These are phyloP conservation scores for Cheilosia grossa DNA, from an alignment of 2,888 invertebrate species.

Conservation along the genomic window DNA sequence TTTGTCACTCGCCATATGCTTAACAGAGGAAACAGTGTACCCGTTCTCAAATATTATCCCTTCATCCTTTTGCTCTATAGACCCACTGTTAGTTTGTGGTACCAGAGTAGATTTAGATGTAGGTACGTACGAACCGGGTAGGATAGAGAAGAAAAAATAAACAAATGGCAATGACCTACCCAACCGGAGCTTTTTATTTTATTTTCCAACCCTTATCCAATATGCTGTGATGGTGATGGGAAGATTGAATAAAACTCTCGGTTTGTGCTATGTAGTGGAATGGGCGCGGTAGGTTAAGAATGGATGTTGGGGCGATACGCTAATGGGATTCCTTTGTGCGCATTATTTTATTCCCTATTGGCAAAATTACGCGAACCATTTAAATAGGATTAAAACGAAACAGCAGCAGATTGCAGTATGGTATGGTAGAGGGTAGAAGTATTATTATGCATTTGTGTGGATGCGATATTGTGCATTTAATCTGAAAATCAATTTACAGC, in stretches of 20 bases:
- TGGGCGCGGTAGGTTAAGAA: constrained; percentile 13
- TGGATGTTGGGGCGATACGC: constrained; percentile 35
- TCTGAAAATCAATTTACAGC: constrained; percentile 30
- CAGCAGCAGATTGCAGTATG: not conserved
- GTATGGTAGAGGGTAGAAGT: not conserved
- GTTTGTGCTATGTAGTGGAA: constrained; percentile 22
- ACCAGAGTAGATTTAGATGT: constrained; percentile 6
- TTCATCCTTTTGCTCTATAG: constrained; percentile 59
- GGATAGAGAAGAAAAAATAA: constrained; percentile 20
- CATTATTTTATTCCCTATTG: constrained; percentile 67
- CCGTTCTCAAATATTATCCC: constrained; percentile 10
- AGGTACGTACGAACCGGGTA: not conserved
- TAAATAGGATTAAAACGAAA: constrained; percentile 54
- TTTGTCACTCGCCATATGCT: constrained; percentile 24
- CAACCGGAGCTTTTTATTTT: constrained; percentile 61
- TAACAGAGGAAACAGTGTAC: constrained; percentile 25
- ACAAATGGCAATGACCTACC: constrained; percentile 73
- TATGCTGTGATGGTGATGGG: constrained; percentile 29
- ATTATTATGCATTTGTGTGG: constrained; percentile 3
- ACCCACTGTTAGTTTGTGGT: constrained; percentile 67
- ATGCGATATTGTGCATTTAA: constrained; percentile 12
- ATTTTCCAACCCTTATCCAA: constrained; percentile 49
- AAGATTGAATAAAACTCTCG: constrained; percentile 58
- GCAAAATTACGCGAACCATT: constrained; percentile 66
- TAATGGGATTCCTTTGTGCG: constrained; percentile 68